Conservation (phyloP, 2,888 invertebrate genomes). For the Leptopilina drosophilae region DNA sequence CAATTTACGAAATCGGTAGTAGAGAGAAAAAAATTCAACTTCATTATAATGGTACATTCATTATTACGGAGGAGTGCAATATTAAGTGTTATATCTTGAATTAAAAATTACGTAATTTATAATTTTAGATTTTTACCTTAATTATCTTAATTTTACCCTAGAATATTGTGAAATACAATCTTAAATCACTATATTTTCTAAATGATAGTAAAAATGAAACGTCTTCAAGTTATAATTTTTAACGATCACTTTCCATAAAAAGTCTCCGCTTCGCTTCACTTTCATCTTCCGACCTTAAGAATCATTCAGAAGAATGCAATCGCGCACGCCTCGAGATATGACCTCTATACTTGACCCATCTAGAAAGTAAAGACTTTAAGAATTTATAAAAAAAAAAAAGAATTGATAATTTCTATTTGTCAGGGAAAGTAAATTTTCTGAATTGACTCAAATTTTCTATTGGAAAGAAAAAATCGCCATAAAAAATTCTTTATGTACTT, state of each 20-base stretch:
- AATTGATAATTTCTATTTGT: background rate
- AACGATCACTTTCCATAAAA: conserved; percentile 35
- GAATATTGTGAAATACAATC: conserved; percentile 5
- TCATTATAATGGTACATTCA: too few relatives aligned
- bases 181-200: background rate
- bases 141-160: background rate
- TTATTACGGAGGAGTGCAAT: too few relatives aligned
- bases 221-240: conserved; percentile 13
- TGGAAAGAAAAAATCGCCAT: too few relatives aligned
- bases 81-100: too few relatives aligned
- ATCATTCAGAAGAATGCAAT: conserved; percentile 34
- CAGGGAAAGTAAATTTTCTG: background rate
- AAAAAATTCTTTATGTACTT: too few relatives aligned
- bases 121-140: too few relatives aligned
- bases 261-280: conserved; percentile 26
- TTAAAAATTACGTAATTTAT: too few relatives aligned
- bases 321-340: conserved; percentile 22
- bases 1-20: too few relatives aligned
- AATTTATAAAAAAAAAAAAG: conserved; percentile 4
- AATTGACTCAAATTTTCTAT: too few relatives aligned
- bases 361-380: conserved; percentile 24
- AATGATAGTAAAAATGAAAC: background rate
- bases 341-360: conserved; percentile 26
- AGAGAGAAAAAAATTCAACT: too few relatives aligned
- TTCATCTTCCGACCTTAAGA: conserved; percentile 29